Percentiles rank a stretch among this genome's conserved stretches.
These are phyloP conservation scores for Endotricha flammealis DNA, from an alignment of 2,888 invertebrate species.

Conservation along the genomic window DNA sequence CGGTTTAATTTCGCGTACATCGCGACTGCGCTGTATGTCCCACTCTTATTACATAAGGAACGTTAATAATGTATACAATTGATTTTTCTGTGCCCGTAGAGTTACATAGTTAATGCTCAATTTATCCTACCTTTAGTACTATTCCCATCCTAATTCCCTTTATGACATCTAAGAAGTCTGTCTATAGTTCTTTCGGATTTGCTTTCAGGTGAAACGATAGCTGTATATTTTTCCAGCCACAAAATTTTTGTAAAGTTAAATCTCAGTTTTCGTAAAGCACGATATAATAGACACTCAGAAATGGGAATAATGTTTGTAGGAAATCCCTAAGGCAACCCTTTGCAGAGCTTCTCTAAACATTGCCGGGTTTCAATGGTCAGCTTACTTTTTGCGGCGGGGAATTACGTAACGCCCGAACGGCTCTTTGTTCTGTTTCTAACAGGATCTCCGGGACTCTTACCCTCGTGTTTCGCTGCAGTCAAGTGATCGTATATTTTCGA, in stretches of 20 bases:
- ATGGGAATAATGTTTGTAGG: background rate
- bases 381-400: conserved; percentile 7
- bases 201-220: no score
- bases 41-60: conserved; percentile 17
- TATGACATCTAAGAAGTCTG: no score
- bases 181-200: no score
- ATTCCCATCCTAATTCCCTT: no score
- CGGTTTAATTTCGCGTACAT: conserved; percentile 20
- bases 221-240: background rate
- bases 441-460: background rate
- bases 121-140: no score
- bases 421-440: conserved; percentile 5
- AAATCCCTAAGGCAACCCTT: conserved; percentile 9
- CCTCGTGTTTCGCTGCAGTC: background rate
- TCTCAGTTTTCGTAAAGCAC: background rate
- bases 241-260: background rate
- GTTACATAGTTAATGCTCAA: no score
- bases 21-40: conserved; percentile 23
- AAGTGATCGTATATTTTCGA: background rate
- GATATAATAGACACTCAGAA: background rate
- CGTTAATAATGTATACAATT: background rate
- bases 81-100: conserved; percentile 1
- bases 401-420: conserved; percentile 3
- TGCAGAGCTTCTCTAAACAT: conserved; percentile 5
- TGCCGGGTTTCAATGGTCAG: conserved; percentile 6